phyloP scores from a whole-genome alignment of 1,140 invertebrate species.

The Pseudomyrmex pallidus region DNA sequence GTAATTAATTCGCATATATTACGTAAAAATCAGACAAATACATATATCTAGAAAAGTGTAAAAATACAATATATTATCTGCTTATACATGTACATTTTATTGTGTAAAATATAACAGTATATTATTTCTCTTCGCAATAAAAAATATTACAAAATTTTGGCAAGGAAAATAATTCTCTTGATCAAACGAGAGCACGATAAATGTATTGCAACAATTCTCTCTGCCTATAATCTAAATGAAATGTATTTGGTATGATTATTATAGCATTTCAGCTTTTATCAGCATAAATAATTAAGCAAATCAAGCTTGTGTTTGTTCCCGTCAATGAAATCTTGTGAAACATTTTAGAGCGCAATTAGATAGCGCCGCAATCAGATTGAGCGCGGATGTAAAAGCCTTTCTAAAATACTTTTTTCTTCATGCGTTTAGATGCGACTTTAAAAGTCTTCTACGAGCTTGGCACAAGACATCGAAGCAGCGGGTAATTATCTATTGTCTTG shows the following conservation, averaged over 20 bases:
- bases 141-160: background rate
- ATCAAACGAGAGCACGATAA: background rate
- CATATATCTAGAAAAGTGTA: background rate
- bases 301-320: conserved; percentile 5
- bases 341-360: conserved; percentile 37
- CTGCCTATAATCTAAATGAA: conserved; percentile 7
- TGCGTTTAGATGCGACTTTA: conserved; percentile 33
- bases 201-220: conserved; percentile 10
- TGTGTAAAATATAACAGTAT: background rate
- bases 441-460: conserved; percentile 21
- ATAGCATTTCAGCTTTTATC: conserved; percentile 27
- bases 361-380: conserved; percentile 19
- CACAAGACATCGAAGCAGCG: background rate
- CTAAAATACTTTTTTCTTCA: conserved; percentile 28
- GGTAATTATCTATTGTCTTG: conserved; percentile 3
- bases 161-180: background rate
- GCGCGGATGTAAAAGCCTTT: conserved; percentile 7
- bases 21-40: conserved; percentile 38
- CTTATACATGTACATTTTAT: conserved; percentile 7
- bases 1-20: conserved; percentile 48
- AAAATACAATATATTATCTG: conserved; percentile 5
- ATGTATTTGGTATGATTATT: conserved; percentile 23
- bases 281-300: conserved; percentile 45
- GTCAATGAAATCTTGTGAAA: conserved; percentile 45
- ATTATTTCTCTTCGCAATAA: background rate